Conservation (phyloP, 1,140 invertebrate species). For the Bombus waltoni region DNA sequence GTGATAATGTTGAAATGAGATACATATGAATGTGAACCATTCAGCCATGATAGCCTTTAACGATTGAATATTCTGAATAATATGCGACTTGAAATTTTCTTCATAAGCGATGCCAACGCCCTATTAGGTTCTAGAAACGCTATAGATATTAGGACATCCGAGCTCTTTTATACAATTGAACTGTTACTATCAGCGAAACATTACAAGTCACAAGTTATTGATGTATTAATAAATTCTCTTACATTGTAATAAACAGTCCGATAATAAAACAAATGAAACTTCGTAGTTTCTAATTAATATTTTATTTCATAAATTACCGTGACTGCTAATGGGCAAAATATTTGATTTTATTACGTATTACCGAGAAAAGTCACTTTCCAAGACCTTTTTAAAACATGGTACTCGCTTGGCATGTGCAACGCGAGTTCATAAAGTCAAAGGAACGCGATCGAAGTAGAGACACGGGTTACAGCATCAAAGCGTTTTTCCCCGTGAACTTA, state of each 20-base stretch:
- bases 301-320: too few species aligned
- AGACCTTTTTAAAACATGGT: neutral
- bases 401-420: slow-evolving; percentile 1
- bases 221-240: neutral
- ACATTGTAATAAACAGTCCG: neutral
- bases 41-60: neutral
- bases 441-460: slow-evolving; percentile 6
- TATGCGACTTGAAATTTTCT: neutral
- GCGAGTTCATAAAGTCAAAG: slow-evolving; percentile 1
- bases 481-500: neutral
- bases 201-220: neutral
- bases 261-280: neutral
- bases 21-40: neutral
- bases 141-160: neutral
- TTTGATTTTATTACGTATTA: neutral
- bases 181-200: neutral
- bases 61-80: neutral
- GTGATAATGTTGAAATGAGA: neutral
- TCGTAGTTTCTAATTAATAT: too few species aligned
- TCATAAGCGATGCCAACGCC: slow-evolving; percentile 1
- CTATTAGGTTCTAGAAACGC: neutral
- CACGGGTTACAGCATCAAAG: slow-evolving; percentile 11
- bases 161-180: neutral
- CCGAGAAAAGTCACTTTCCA: neutral
- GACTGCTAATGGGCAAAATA: neutral